Conservation (phyloP, 92 coral and sea anemone genomes). For the Actinostola sp. region DNA sequence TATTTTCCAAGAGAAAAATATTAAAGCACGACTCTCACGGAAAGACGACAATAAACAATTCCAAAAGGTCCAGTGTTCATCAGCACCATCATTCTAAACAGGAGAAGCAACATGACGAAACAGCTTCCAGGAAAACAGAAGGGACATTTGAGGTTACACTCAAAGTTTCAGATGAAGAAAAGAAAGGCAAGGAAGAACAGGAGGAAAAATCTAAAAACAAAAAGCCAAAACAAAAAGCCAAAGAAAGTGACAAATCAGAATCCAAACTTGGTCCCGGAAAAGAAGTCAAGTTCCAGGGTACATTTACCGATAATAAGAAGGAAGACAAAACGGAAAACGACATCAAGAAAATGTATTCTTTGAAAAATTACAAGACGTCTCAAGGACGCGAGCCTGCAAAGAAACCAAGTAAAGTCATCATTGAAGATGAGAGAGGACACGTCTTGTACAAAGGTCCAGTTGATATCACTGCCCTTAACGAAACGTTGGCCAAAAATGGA, state of each 20-base stretch:
- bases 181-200: background rate
- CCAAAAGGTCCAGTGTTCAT: background rate
- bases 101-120: background rate
- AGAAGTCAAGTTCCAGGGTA: slow-evolving; percentile 18
- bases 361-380: slow-evolving; percentile 1
- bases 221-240: background rate
- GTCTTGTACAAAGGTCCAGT: slow-evolving; percentile 39
- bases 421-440: slow-evolving; percentile 34
- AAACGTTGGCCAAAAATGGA: slow-evolving; percentile 15
- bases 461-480: slow-evolving; percentile 28
- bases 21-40: background rate
- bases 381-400: background rate
- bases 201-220: background rate
- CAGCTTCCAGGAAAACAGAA: slow-evolving; percentile 29
- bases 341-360: background rate
- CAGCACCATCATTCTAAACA: background rate
- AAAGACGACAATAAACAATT: background rate
- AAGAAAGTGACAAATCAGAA: background rate
- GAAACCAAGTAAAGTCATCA: slow-evolving; percentile 25
- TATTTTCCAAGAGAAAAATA: background rate
- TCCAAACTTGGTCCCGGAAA: slow-evolving; percentile 9
- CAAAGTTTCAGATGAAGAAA: slow-evolving; percentile 8
- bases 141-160: slow-evolving; percentile 34
- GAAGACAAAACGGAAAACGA: slow-evolving; percentile 1
- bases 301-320: slow-evolving; percentile 1